These are phyloP conservation scores for Bombus impatiens DNA, from an alignment of 1,140 invertebrate species.

Conservation along the genomic window DNA sequence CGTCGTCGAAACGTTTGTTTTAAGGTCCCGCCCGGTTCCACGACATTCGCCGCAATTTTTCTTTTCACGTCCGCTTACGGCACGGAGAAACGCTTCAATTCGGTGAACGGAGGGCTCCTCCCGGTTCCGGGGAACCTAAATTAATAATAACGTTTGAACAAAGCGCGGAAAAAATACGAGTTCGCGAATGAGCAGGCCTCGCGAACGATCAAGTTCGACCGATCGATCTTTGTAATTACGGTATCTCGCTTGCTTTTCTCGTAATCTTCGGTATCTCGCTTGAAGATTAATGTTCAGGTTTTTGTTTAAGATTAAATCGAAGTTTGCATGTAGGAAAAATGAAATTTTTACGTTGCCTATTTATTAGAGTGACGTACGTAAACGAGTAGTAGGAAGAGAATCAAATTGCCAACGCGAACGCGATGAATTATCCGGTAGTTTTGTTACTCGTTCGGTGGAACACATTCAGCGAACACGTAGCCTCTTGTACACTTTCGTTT, in stretches of 20 bases:
- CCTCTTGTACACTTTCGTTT: slow-evolving; percentile 4
- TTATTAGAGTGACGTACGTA: background rate
- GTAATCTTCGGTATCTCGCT: too few relatives aligned
- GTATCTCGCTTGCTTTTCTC: background rate
- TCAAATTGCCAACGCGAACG: background rate
- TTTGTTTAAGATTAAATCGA: background rate
- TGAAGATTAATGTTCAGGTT: background rate
- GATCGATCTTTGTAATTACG: background rate
- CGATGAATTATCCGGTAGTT: slow-evolving; percentile 38
- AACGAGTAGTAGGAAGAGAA: background rate
- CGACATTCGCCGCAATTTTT: slow-evolving; percentile 68
- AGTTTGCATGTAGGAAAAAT: too few relatives aligned
- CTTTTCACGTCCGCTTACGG: slow-evolving; percentile 50
- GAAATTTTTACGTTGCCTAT: too few relatives aligned
- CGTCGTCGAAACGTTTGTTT: slow-evolving; percentile 67
- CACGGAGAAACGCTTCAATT: slow-evolving; percentile 36
- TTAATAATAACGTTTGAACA: slow-evolving; percentile 24
- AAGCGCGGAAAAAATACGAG: background rate
- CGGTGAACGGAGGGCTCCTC: slow-evolving; percentile 32
- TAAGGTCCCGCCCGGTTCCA: slow-evolving; percentile 63
- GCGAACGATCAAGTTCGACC: background rate
- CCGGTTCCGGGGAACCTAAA: slow-evolving; percentile 8
- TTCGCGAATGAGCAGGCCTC: too few relatives aligned
- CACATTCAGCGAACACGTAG: slow-evolving; percentile 43
- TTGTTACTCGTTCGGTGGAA: slow-evolving; percentile 21